Conservation (phyloP, 2,113 vertebrate species). For the Austrofundulus limnaeus region DNA sequence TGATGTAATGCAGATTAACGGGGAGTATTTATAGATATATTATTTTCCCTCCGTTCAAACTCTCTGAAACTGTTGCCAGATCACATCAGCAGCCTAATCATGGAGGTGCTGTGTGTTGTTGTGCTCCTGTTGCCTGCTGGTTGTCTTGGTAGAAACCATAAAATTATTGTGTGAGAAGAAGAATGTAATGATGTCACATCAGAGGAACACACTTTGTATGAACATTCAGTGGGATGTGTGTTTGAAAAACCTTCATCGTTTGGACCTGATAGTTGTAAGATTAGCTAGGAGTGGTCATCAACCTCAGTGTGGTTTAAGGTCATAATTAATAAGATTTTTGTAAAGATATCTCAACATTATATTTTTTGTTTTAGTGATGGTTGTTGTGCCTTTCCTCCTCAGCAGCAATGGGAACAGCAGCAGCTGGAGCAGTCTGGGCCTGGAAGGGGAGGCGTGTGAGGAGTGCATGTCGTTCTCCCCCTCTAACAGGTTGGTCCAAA, state of each 20-base stretch:
- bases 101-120: conserved; percentile 17
- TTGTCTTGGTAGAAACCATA: conserved; percentile 33
- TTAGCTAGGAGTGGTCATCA: conserved; percentile 20
- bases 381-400: conserved; percentile 80
- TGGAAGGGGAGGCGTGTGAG: conserved; percentile 98
- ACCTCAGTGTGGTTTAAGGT: conserved; percentile 22
- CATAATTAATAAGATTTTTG: conserved; percentile 20
- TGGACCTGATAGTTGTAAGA: conserved; percentile 28
- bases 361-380: conserved; percentile 12
- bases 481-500: conserved; percentile 95
- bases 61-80: conserved; percentile 22
- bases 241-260: conserved; percentile 33
- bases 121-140: conserved; percentile 48
- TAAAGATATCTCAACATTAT: not conserved
- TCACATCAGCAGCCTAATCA: conserved; percentile 54
- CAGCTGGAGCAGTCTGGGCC: conserved; percentile 99
- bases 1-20: conserved; percentile 38
- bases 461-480: conserved; percentile 97
- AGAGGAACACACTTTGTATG: conserved; percentile 21
- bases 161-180: conserved; percentile 36
- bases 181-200: conserved; percentile 53
- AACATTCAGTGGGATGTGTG: conserved; percentile 18
- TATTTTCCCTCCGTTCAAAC: conserved; percentile 15
- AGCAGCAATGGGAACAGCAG: conserved; percentile 99
- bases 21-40: conserved; percentile 53